Evolutionary conservation across 2,797 vertebrate species (phyloP).

Genomic region (Menidia menidia): DNA sequence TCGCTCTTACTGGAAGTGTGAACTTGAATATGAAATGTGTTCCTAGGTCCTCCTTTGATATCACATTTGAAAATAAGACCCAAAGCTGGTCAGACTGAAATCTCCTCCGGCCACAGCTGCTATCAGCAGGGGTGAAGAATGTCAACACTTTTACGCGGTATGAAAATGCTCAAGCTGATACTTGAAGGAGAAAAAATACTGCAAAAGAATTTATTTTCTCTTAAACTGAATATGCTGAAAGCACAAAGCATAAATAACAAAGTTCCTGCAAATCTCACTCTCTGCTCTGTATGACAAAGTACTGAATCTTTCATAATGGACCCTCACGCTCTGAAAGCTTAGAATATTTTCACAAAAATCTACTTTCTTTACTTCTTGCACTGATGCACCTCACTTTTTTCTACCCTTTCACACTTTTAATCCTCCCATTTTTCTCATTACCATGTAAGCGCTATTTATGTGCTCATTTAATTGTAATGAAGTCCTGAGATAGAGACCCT

Average conservation of each 20-base stretch:
- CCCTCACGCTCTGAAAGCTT: slow-evolving; percentile 8
- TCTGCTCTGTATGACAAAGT: not conserved
- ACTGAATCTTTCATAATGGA: not conserved
- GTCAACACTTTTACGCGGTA: not conserved
- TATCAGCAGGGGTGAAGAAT: too few relatives aligned
- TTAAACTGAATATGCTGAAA: slow-evolving; percentile 7
- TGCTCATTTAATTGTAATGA: slow-evolving; percentile 83
- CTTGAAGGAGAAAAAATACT: not conserved
- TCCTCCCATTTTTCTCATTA: slow-evolving; percentile 67
- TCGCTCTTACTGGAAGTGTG: too few relatives aligned
- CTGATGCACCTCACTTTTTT: slow-evolving; percentile 29
- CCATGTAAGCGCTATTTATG: slow-evolving; percentile 73
- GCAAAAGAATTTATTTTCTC: not conserved
- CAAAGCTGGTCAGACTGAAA: too few relatives aligned
- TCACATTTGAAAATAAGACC: too few relatives aligned
- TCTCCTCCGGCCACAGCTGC: too few relatives aligned
- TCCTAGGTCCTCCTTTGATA: too few relatives aligned
- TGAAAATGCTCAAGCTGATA: not conserved
- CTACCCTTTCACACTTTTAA: slow-evolving; percentile 51
- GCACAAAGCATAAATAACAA: not conserved
- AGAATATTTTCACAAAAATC: slow-evolving; percentile 7
- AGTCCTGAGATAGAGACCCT: slow-evolving; percentile 69
- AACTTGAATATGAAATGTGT: too few relatives aligned
- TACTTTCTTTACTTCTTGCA: slow-evolving; percentile 20
- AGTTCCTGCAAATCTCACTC: not conserved